phyloP scores from a whole-genome alignment of 2,888 invertebrate genomes.

The Papilio protenor region DNA sequence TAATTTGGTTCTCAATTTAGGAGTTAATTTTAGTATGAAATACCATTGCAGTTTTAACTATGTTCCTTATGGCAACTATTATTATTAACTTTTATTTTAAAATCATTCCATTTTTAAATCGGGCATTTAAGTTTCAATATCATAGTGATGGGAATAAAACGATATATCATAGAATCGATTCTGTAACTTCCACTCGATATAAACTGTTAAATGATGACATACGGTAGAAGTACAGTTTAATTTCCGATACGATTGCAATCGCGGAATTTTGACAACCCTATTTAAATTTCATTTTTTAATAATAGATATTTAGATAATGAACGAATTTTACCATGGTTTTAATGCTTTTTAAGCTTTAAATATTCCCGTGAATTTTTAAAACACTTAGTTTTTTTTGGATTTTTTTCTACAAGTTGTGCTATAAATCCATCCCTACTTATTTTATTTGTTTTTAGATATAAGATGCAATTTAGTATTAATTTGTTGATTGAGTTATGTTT shows the following conservation, averaged over 20 bases:
- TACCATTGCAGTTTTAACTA: slow-evolving; percentile 14
- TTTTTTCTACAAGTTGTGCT: slow-evolving; percentile 59
- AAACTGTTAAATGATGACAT: slow-evolving; percentile 13
- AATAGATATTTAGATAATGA: background rate
- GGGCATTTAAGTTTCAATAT: slow-evolving; percentile 18
- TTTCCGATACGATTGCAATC: slow-evolving; percentile 13
- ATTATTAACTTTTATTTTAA: background rate
- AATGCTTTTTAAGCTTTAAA: background rate
- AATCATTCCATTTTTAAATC: slow-evolving; percentile 34
- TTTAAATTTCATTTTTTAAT: background rate
- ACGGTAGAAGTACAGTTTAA: slow-evolving; percentile 9
- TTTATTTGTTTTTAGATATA: slow-evolving; percentile 52
- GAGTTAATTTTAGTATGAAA: background rate
- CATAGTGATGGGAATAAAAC: background rate
- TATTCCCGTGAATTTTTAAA: background rate
- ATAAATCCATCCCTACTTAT: slow-evolving; percentile 64
- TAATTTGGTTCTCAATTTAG: slow-evolving; percentile 8
- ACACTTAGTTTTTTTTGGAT: too few species aligned
- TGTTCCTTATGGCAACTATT: slow-evolving; percentile 21
- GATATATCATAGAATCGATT: slow-evolving; percentile 8
- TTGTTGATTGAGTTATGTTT: slow-evolving; percentile 46
- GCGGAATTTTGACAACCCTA: background rate
- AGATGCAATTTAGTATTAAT: slow-evolving; percentile 51
- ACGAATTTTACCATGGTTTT: background rate
- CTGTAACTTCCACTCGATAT: slow-evolving; percentile 9